These are phyloP conservation scores for Seira sanloemensis DNA, from an alignment of 2,888 invertebrate genomes.

Conservation along the genomic window DNA sequence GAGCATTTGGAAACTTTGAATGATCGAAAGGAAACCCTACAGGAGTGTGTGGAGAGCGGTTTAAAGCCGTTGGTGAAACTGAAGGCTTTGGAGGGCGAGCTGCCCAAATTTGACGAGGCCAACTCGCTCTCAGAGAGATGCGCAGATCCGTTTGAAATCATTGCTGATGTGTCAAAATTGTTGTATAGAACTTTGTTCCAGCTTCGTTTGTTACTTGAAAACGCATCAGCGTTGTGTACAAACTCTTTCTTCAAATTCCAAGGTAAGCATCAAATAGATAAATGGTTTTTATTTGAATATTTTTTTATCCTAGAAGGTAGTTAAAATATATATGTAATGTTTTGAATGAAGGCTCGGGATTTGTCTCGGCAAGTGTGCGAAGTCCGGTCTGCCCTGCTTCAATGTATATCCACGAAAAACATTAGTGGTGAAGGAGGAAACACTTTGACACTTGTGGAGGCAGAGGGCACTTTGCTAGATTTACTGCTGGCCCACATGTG, in stretches of 20 bases:
- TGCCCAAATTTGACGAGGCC: slow-evolving; percentile 74
- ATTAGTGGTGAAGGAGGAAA: slow-evolving; percentile 48
- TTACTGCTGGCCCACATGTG: slow-evolving; percentile 58
- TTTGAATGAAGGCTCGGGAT: slow-evolving; percentile 49
- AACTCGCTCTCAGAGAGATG: slow-evolving; percentile 74
- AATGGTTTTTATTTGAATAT: background rate
- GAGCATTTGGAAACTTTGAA: slow-evolving; percentile 97
- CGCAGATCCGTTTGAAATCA: slow-evolving; percentile 82
- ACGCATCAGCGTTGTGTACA: slow-evolving; percentile 63
- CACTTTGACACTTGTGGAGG: slow-evolving; percentile 50
- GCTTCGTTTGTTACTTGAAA: slow-evolving; percentile 85
- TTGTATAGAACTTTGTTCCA: slow-evolving; percentile 96
- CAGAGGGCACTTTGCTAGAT: slow-evolving; percentile 59
- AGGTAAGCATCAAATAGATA: slow-evolving; percentile 20
- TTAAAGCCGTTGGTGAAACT: slow-evolving; percentile 88
- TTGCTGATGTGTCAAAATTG: slow-evolving; percentile 89
- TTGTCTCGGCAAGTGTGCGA: slow-evolving; percentile 61
- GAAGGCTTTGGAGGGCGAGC: slow-evolving; percentile 81
- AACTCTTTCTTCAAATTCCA: slow-evolving; percentile 59
- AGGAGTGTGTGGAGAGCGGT: slow-evolving; percentile 85
- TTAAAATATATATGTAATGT: background rate
- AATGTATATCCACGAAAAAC: slow-evolving; percentile 51
- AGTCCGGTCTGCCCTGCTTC: slow-evolving; percentile 56
- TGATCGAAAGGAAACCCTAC: slow-evolving; percentile 88
- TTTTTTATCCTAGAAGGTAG: background rate